These are phyloP conservation scores for Falco punctatus DNA, from an alignment of 2,113 vertebrate species.

Conservation along the genomic window DNA sequence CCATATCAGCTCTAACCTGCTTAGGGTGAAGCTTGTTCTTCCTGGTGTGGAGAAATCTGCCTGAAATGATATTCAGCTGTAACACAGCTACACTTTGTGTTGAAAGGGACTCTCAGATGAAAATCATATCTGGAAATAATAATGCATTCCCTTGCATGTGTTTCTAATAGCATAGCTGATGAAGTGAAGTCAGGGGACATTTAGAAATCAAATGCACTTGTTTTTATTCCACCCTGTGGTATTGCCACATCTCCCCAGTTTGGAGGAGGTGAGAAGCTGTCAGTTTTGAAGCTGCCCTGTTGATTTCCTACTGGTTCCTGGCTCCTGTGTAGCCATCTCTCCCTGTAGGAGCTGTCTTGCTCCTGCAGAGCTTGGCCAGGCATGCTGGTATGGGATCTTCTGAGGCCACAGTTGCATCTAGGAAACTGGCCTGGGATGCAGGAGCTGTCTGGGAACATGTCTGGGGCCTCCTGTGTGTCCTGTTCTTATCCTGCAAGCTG, in stretches of 20 bases:
- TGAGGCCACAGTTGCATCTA: neutral
- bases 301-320: neutral
- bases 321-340: neutral
- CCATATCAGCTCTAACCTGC: neutral
- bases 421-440: neutral
- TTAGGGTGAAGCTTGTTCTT: neutral
- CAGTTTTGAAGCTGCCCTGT: neutral
- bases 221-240: neutral
- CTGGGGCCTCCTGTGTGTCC: neutral
- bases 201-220: neutral
- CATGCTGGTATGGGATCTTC: neutral
- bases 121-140: neutral
- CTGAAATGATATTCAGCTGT: neutral
- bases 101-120: neutral
- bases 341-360: neutral
- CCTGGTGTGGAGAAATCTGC: neutral
- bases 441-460: neutral
- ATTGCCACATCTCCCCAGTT: neutral
- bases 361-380: neutral
- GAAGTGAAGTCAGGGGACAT: neutral
- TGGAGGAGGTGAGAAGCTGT: neutral
- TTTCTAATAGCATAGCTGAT: neutral
- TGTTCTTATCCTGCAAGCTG: neutral
- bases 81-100: neutral
- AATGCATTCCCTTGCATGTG: accelerated